Percentiles rank a stretch among this genome's conserved stretches.
These are phyloP conservation scores for Dione vanillae DNA, from an alignment of 2,888 invertebrate genomes.

Conservation along the genomic window DNA sequence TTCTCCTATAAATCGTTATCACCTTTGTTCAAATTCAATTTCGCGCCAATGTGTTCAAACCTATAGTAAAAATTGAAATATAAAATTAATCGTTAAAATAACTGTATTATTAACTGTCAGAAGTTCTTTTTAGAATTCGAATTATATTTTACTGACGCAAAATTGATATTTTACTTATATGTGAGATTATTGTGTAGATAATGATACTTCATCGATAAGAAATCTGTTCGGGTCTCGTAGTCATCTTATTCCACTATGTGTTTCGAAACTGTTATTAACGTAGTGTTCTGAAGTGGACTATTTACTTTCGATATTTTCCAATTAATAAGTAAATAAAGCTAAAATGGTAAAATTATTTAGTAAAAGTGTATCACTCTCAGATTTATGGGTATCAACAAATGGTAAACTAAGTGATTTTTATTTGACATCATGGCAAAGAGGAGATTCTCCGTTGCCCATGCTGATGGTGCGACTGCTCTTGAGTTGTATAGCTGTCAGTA, in stretches of 20 bases:
- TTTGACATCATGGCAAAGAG: constrained; percentile 75
- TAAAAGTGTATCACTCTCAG: constrained; percentile 62
- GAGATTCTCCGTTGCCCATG: constrained; percentile 70
- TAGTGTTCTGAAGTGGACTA: constrained; percentile 8
- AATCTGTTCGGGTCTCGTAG: constrained; percentile 40
- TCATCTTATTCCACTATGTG: constrained; percentile 48
- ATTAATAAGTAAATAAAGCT: constrained; percentile 27
- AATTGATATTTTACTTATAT: constrained; percentile 17
- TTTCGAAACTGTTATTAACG: constrained; percentile 54
- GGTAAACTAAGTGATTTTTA: constrained; percentile 73
- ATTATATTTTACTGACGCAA: not conserved
- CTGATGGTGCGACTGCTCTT: constrained; percentile 63
- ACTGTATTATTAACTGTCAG: not conserved
- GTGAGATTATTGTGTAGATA: constrained; percentile 45
- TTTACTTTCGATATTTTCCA: constrained; percentile 11
- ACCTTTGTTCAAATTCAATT: constrained; percentile 33
- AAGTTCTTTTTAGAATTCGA: not conserved
- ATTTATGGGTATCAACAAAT: constrained; percentile 71
- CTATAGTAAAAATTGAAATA: constrained; percentile 10
- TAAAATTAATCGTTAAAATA: constrained; percentile 18
- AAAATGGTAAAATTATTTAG: constrained; percentile 74
- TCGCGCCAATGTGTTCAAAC: no score
- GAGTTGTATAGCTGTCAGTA: constrained; percentile 56
- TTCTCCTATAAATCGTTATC: constrained; percentile 45
- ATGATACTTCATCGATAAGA: constrained; percentile 59